phyloP scores from a whole-genome alignment of 2,113 vertebrate species.

The Calonectris borealis region DNA sequence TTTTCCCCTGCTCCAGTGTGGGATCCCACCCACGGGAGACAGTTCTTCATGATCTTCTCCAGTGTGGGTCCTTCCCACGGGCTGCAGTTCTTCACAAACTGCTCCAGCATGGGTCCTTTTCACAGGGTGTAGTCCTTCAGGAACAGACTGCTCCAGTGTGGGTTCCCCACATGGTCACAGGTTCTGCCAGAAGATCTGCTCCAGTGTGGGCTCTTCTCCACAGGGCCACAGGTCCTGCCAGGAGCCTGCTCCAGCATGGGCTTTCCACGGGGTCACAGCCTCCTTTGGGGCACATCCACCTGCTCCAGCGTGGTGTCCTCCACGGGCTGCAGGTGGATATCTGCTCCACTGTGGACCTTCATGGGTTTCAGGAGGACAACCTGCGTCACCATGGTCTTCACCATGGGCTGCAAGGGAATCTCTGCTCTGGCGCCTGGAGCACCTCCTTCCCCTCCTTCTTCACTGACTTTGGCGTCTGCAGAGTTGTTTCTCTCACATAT shows the following conservation, averaged over 20 bases:
- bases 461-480: background rate
- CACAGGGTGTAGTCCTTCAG: background rate
- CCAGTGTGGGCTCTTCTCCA: background rate
- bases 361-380: background rate
- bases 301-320: too few relatives aligned
- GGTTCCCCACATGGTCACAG: background rate
- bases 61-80: rapidly evolving
- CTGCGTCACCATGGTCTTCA: background rate
- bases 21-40: background rate
- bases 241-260: background rate
- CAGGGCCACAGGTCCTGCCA: background rate
- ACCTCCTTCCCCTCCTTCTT: background rate
- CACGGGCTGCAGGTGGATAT: background rate
- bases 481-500: background rate
- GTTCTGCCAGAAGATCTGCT: background rate
- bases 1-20: background rate
- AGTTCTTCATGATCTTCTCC: background rate
- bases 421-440: background rate
- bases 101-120: background rate
- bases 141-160: background rate
- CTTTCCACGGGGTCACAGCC: background rate
- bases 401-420: background rate
- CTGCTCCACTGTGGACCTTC: background rate
- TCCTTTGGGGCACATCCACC: background rate
- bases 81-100: background rate